Evolutionary conservation across 2,888 invertebrate species (phyloP), one percentile per base, ranked within the genome.

Genomic region (Synergus laeviventris): DNA sequence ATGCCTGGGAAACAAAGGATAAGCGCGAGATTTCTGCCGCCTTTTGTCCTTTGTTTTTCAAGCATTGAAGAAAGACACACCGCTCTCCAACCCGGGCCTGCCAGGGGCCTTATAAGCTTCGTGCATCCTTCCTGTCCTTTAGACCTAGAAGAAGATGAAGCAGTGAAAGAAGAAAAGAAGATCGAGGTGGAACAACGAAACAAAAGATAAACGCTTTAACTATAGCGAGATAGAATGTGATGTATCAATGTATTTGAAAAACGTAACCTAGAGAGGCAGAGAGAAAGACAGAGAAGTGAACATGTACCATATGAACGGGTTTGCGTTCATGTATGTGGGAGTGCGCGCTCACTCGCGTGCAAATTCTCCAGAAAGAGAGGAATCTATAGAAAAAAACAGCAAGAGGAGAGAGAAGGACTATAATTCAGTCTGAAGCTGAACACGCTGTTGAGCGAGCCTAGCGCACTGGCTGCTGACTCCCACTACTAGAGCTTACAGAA

Each of bases 401-500:
- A 49, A 54, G 64, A 78, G 74, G 74, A 62, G 76, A 73, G 74
- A 77, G 76, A 62, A 76, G 74, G 70, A 56, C 75, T 61, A 31
- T 31, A 62, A 61, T 74, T 42, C 64, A 77, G 60, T 54, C 61
- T 56, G 60, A 74, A 77, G 54, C 76, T 73, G 77, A 74, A 76
- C 74, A 61, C 76, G 54, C 75, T 74, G 62, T 73, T 78, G 77
- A 73, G 81, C 76, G 79, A 77, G 81, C 75, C 78, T 82, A 75
- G 79, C 83, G 83, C 83, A 78, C 86, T 84, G 85, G 86, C 87
- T 83, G 84, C 83, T 84, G 83, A 82, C 86, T 86, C 87, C 87
- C 89, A 86, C 87, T 85, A 86, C 82, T 82, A 90, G 91, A 92
- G 92, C 92, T 92, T 93, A 92, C 91, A 91, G 93, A 93, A 93